phyloP scores from a whole-genome alignment of 92 coral and sea anemone genomes.

The Phenganax subtilis region DNA sequence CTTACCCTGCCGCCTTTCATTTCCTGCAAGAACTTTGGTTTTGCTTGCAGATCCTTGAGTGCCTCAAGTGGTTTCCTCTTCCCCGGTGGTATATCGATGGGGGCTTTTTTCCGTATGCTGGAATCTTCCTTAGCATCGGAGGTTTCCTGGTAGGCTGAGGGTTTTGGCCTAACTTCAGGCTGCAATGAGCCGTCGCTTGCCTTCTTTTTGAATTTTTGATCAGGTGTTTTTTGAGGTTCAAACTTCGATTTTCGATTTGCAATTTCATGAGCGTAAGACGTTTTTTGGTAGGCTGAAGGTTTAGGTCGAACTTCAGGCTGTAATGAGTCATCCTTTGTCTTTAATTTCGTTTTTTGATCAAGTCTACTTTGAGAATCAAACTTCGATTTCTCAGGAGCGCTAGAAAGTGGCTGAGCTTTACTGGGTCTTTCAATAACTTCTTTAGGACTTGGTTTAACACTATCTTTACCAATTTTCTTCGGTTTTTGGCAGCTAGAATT shows the following conservation, averaged over 20 bases:
- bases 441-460: background rate
- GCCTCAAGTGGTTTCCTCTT: background rate
- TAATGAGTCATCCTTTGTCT: background rate
- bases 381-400: background rate
- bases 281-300: slow-evolving; percentile 4
- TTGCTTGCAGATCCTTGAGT: background rate
- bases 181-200: too few species aligned
- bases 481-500: background rate
- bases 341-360: background rate
- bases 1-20: slow-evolving; percentile 29
- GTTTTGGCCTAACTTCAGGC: too few species aligned
- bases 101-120: slow-evolving; percentile 17
- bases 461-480: background rate
- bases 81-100: slow-evolving; percentile 15
- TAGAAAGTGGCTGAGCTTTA: background rate
- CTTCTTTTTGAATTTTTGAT: too few species aligned
- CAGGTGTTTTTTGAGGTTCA: background rate
- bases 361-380: background rate
- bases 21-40: slow-evolving; percentile 22
- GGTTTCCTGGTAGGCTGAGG: too few species aligned
- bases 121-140: background rate
- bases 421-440: slow-evolving; percentile 5
- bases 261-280: background rate
- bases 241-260: background rate
- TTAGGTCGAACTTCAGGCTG: background rate